Conservation (phyloP, 2,888 invertebrate genomes). For the Eristalinus sepulchralis region DNA sequence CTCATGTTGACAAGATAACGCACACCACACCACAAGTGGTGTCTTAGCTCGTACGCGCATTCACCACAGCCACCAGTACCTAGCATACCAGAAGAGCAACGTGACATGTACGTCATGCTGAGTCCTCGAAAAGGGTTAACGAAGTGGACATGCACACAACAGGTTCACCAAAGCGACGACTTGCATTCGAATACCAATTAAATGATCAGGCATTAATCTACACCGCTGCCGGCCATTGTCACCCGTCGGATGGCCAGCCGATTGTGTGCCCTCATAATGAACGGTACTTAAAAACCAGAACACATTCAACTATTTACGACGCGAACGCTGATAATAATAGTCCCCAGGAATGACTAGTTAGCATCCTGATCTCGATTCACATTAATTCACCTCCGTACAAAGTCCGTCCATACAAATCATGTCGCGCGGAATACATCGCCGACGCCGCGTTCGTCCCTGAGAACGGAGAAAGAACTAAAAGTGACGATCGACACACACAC, state of each 20-base stretch:
- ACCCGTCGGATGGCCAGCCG: slow-evolving; percentile 20
- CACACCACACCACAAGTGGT: background rate
- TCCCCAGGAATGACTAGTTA: slow-evolving; percentile 57
- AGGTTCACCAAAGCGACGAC: background rate
- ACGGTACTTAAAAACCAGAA: slow-evolving; percentile 69
- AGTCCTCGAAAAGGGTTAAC: slow-evolving; percentile 17
- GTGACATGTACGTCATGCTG: slow-evolving; percentile 7
- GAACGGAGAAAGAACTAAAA: slow-evolving; percentile 26
- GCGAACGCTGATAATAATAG: slow-evolving; percentile 62
- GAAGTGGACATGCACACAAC: slow-evolving; percentile 4
- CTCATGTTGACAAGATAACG: background rate
- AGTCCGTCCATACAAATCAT: slow-evolving; percentile 57
- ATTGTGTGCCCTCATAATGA: slow-evolving; percentile 44
- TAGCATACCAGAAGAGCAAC: slow-evolving; percentile 4
- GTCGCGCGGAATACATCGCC: slow-evolving; percentile 44
- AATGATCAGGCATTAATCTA: slow-evolving; percentile 31
- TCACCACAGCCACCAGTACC: background rate
- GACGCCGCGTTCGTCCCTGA: slow-evolving; percentile 15
- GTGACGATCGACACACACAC: slow-evolving; percentile 38
- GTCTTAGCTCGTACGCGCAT: background rate
- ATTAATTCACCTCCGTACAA: slow-evolving; percentile 47
- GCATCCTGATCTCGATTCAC: slow-evolving; percentile 61
- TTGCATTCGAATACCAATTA: slow-evolving; percentile 27
- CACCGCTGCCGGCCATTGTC: slow-evolving; percentile 24
- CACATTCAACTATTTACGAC: slow-evolving; percentile 57